Percentiles rank a stretch among this genome's conserved stretches.
These are phyloP conservation scores for Adela reaumurella DNA, from an alignment of 2,888 invertebrate genomes.

Conservation along the genomic window DNA sequence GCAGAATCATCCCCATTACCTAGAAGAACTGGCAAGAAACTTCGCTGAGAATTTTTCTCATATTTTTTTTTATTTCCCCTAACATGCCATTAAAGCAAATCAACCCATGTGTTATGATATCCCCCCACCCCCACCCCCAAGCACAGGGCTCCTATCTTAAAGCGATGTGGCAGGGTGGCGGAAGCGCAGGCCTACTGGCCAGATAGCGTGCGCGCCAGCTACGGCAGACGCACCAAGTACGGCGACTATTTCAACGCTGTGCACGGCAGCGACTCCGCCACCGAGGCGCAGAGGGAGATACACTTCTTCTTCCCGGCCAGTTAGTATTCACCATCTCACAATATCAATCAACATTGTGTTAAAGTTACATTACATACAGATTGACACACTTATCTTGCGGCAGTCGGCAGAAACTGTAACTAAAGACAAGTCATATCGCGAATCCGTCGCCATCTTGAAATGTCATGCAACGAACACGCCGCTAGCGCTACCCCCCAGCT, in stretches of 20 bases:
- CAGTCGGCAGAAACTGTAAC: not conserved
- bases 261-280: conserved; percentile 71
- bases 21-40: no score
- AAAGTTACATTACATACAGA: not conserved
- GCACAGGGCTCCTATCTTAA: no score
- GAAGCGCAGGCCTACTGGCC: conserved; percentile 70
- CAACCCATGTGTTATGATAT: no score
- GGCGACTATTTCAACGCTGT: conserved; percentile 68
- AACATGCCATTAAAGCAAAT: no score
- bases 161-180: conserved; percentile 49
- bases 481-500: no score
- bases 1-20: no score
- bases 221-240: conserved; percentile 59
- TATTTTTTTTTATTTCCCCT: no score
- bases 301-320: conserved; percentile 84
- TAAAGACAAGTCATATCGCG: not conserved
- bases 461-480: no score
- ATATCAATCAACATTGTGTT: no score
- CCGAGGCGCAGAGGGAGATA: conserved; percentile 73
- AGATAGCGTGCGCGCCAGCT: conserved; percentile 66
- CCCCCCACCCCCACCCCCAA: no score
- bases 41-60: no score
- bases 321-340: conserved; percentile 33
- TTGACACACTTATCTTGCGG: no score
- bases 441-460: not conserved